Evolutionary conservation across 2,113 vertebrate species (phyloP).

Genomic region (Pseudopodoces humilis): DNA sequence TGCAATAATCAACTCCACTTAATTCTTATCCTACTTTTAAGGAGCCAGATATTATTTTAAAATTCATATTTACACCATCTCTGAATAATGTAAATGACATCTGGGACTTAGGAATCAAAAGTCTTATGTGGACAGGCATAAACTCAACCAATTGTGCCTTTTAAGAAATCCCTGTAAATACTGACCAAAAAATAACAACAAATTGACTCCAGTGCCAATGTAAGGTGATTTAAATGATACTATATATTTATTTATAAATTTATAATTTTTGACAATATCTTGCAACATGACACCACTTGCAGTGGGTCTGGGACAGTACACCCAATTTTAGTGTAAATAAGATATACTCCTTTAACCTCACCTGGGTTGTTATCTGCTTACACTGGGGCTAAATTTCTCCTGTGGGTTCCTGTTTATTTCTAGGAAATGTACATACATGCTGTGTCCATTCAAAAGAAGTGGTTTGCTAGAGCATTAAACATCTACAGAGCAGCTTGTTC

Average conservation of each 20-base stretch:
- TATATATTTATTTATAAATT: neutral
- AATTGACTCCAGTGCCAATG: neutral
- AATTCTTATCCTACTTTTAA: neutral
- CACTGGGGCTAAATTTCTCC: neutral
- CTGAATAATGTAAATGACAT: neutral
- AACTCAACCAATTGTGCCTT: neutral
- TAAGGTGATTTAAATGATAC: neutral
- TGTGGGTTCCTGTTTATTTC: neutral
- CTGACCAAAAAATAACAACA: slow-evolving; percentile 15
- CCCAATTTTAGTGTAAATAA: neutral
- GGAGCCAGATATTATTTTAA: neutral
- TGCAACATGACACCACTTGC: neutral
- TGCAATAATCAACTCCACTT: neutral
- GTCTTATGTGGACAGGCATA: neutral
- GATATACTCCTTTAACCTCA: neutral
- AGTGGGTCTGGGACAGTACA: neutral
- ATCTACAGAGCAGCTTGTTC: neutral
- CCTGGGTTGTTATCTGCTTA: neutral
- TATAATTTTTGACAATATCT: neutral
- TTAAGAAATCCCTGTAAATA: neutral
- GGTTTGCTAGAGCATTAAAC: neutral
- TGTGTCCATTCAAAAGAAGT: neutral
- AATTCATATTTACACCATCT: neutral
- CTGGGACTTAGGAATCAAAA: neutral
- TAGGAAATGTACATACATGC: neutral